Evolutionary conservation across 2,113 vertebrate species (phyloP), one percentile per base, ranked within the genome.

Genomic region (Ceyx cyanopectus): DNA sequence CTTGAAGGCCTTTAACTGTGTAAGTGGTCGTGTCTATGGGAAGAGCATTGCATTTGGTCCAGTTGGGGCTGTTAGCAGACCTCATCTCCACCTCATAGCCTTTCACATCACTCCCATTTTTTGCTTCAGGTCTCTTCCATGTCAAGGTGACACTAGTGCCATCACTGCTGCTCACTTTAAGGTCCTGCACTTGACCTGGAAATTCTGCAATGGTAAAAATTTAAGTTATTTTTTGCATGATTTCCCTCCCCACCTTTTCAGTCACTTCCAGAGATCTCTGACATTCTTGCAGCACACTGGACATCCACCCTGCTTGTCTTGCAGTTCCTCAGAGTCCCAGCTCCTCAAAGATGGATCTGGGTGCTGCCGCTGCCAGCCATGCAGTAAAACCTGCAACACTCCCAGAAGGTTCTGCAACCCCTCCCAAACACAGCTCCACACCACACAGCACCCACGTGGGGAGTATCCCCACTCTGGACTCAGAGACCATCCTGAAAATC

Each of bases 51-150:
- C 98, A 98, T 3, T 97, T 98, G 50, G 60, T 97, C 99, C 99
- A 99, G 41, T 95, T 98, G 17, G 96, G 88, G 94, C 80, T 97
- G 43, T 97, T 97, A 19, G 96, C 96, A 86, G 96, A 94, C 50
- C 98, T 95, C 88, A 99, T 97, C 94, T 99, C 99, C 86, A 99
- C 98, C 48, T 98, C 96, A 14, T 99, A 99, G 2, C 98, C 99
- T 53, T 97, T 98, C 62, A 98, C 98, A 37, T 96, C 95, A 15
- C 96, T 97, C 40, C 97, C 97, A 1, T 97, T 73, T 68, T 97
- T 83, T 29, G 88, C 41, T 34, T 96, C 98, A 15, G 99, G 98
- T 91, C 91, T 97, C 56, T 53, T 97, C 99, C 99, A 99, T 57
- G 98, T 97, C 90, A 99, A 92, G 57, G 97, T 97, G 91, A 99